A percentile compares a stretch with the other conserved stretches of the same genome.
These are phyloP conservation scores for Cyprinus carpio DNA, from an alignment of 2,113 vertebrate genomes.

Conservation along the genomic window DNA sequence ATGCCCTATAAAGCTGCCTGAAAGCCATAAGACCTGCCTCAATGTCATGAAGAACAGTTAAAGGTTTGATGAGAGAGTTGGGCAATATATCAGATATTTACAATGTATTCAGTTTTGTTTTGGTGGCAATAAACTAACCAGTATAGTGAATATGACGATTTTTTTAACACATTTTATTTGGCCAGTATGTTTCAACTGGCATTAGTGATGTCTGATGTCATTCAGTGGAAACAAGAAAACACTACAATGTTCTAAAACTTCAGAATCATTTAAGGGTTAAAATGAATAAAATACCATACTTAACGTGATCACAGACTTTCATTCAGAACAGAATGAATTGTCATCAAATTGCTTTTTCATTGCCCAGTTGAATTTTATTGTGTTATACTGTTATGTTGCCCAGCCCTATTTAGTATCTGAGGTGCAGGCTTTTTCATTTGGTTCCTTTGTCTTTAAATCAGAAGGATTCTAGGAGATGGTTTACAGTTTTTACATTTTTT, in stretches of 20 bases:
- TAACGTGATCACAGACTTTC: background rate
- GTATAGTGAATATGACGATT: background rate
- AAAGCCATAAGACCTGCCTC: background rate
- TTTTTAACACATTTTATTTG: background rate
- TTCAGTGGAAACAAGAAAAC: background rate
- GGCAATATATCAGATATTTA: slow-evolving; percentile 14
- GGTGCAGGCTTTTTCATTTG: background rate
- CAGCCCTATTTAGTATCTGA: background rate
- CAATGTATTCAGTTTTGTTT: background rate
- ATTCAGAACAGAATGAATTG: too few relatives aligned
- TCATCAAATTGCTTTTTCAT: too few relatives aligned
- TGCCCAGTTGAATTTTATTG: too few relatives aligned
- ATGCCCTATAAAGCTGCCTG: slow-evolving; percentile 41
- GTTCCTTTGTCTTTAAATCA: background rate
- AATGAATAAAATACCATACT: background rate
- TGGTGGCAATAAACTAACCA: background rate
- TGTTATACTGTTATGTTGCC: background rate
- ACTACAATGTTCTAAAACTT: background rate
- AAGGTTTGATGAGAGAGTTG: background rate
- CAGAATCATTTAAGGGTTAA: background rate
- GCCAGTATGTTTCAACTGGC: too few relatives aligned
- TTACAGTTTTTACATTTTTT: background rate
- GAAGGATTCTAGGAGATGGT: background rate
- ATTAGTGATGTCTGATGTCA: background rate
- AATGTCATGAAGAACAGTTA: background rate